Base-by-base conservation (phyloP, 2,888 invertebrate genomes). In the Coelinius sp. region DNA sequence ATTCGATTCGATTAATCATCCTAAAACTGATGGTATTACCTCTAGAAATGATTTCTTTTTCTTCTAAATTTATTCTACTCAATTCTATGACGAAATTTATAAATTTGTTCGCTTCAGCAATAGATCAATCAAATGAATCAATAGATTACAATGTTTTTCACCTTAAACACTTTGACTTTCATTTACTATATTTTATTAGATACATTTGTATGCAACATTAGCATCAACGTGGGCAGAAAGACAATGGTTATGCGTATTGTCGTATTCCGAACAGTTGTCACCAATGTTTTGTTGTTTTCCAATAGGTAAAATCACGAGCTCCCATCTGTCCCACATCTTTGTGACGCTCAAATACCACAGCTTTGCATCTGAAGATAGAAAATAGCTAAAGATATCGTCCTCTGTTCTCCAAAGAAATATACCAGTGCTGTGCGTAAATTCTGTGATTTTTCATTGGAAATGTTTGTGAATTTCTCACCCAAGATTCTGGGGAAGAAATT, bases 211-310 rank as follows among this genome's bases (percentile, higher is more conserved):
- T 79, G 80, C 77, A 79, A 83, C 81, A 83, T 82, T 82, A 83
- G 79, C 79, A 80, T 81, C 80, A 77, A 82, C 83, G 84, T 84
- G 82, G 83, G 84, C 78, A 79, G 81, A 79, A 79, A 82, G 80
- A 83, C 83, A 84, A 84, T 83, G 76, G 83, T 75, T 64, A 70
- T 70, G 63, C 27, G 59, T 22, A 35, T 46, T 22, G 35, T 67
- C 59, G 46, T 65, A 4, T 53, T n/a, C 56, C 17, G 22, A 56
- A 44, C 67, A 38, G 38, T 68, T n/a, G 41, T 46, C 8, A 6
- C 17, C 6, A 31, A 41, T 49, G 41, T 62, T 53, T 31, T 56
- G 17, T 49, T 44, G 65, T 12, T 65, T 41, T 63, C 44, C 66
- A 20, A 49, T 20, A 20, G 67, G 69, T 66, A 49, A 44, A 17